A percentile compares a stretch with the other conserved stretches of the same genome.
Evolutionary conservation across 2,113 vertebrate genomes (phyloP).

Genomic region (Pedionomus torquatus): DNA sequence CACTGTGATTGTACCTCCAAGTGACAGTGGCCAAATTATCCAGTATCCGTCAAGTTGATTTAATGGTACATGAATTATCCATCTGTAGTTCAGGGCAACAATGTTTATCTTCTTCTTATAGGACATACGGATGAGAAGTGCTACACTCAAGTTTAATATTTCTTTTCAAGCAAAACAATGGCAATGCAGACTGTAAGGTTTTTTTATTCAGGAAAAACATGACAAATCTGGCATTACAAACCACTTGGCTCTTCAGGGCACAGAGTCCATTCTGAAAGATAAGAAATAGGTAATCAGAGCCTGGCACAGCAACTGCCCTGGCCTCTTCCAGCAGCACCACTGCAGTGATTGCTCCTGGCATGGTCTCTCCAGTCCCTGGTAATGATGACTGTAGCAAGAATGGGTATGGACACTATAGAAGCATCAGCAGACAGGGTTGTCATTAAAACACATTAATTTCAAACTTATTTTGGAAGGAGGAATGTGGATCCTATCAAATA

Average conservation of each 20-base stretch:
- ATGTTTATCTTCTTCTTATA: neutral
- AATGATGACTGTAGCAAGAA: neutral
- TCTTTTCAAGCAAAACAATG: neutral
- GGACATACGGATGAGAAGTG: neutral
- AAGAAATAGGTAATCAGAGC: neutral
- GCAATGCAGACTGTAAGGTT: neutral
- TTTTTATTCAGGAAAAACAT: neutral
- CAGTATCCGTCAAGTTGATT: neutral
- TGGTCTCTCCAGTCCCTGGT: neutral
- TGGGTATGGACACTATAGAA: neutral
- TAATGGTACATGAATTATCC: neutral
- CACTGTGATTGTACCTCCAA: neutral
- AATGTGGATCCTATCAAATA: neutral
- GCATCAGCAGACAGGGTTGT: neutral
- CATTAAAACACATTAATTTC: neutral
- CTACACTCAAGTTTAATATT: rapidly evolving
- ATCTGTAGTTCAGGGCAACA: neutral
- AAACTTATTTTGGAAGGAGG: neutral
- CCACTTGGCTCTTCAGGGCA: neutral
- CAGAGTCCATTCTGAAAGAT: neutral
- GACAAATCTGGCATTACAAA: neutral
- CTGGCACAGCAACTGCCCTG: neutral
- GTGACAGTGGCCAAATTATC: neutral
- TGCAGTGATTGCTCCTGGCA: neutral
- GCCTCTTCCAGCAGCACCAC: neutral